These are phyloP conservation scores for Atlantisia rogersi DNA, from an alignment of 2,113 vertebrate genomes.

Conservation along the genomic window DNA sequence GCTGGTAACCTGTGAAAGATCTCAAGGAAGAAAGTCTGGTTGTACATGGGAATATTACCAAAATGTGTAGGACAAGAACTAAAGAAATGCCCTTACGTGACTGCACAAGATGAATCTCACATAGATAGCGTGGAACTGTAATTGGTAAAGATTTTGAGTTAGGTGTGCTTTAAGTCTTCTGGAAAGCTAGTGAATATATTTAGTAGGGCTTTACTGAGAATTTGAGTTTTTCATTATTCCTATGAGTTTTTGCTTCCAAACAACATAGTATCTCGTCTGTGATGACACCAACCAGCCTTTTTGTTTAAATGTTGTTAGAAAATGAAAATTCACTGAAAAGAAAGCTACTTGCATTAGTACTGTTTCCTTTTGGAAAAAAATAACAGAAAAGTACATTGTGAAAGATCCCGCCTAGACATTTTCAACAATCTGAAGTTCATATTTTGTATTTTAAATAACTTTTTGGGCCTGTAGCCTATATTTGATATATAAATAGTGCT, in stretches of 20 bases:
- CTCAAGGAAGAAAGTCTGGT: background rate
- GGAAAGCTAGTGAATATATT: background rate
- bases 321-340: background rate
- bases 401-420: background rate
- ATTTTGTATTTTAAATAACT: conserved; percentile 9
- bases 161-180: background rate
- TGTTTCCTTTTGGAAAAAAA: background rate
- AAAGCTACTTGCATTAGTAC: background rate
- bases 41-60: background rate
- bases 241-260: background rate
- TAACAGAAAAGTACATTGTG: background rate
- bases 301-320: background rate
- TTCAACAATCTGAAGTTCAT: background rate
- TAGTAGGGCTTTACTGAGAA: background rate
- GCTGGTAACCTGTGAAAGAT: background rate
- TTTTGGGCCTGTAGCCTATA: background rate
- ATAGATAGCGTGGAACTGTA: background rate
- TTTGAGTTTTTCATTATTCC: background rate
- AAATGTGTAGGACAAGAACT: background rate
- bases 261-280: background rate
- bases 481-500: background rate
- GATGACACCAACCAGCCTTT: background rate
- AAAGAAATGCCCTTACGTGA: background rate
- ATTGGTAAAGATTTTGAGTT: background rate
- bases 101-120: background rate